These are phyloP conservation scores for Pomacea maculata DNA, from an alignment of 1,140 invertebrate genomes.

Conservation along the genomic window DNA sequence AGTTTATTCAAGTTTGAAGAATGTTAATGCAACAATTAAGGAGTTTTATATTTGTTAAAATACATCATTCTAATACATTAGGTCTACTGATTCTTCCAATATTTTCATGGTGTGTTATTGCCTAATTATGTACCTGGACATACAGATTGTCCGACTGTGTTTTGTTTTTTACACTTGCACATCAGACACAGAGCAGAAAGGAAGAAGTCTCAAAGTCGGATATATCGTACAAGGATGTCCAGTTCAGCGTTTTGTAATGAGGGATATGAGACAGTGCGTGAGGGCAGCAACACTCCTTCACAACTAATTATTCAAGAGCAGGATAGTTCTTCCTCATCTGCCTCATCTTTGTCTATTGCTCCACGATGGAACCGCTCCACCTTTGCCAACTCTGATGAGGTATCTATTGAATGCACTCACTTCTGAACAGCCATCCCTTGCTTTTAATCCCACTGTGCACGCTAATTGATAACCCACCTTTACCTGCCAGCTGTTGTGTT, in stretches of 20 bases:
- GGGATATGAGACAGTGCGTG: constrained; percentile 19
- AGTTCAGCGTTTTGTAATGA: constrained; percentile 18
- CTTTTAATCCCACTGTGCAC: neutral
- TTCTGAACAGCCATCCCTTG: constrained; percentile 1
- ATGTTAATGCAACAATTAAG: no score
- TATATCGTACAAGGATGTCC: constrained; percentile 8
- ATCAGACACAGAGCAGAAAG: constrained; percentile 10
- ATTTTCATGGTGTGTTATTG: no score
- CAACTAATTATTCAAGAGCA: constrained; percentile 19
- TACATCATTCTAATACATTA: no score
- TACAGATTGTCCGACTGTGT: no score
- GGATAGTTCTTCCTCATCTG: constrained; percentile 12
- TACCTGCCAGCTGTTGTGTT: neutral
- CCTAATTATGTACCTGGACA: no score
- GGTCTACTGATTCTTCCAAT: no score
- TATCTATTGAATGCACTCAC: constrained; percentile 23
- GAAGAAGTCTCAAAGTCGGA: constrained; percentile 9
- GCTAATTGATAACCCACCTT: neutral
- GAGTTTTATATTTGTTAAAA: no score
- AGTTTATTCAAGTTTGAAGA: no score
- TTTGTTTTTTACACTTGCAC: neutral
- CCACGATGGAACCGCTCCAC: constrained; percentile 22
- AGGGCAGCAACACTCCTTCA: constrained; percentile 10
- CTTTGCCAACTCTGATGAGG: constrained; percentile 24
- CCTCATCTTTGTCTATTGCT: constrained; percentile 21